phyloP scores from a whole-genome alignment of 2,113 vertebrate species.

The Callithrix jacchus region DNA sequence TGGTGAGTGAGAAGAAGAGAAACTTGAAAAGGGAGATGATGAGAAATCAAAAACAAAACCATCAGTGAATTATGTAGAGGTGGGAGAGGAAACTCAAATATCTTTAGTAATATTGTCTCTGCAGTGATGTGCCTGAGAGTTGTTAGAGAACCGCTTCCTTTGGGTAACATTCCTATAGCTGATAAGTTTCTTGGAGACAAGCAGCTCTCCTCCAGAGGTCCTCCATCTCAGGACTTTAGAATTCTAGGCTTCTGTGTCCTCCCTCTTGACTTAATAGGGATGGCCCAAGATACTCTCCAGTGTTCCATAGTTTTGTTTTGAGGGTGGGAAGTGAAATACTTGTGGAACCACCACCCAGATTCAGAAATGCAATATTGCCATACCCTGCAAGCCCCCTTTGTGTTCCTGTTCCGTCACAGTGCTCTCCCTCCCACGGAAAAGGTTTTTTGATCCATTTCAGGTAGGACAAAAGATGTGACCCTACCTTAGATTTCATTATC shows the following conservation, averaged over 20 bases:
- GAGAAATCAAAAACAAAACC: conserved; percentile 52
- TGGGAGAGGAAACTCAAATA: background rate
- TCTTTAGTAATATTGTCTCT: conserved; percentile 10
- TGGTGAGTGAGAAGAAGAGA: conserved; percentile 49
- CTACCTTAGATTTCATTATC: conserved; percentile 47
- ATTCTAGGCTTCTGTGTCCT: background rate
- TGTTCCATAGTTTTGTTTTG: conserved; percentile 36
- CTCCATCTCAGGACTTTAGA: background rate
- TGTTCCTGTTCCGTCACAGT: background rate
- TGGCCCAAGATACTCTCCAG: background rate
- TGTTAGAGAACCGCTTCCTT: background rate
- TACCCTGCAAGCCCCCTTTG: background rate
- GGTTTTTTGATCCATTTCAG: conserved; percentile 38
- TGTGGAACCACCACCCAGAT: background rate
- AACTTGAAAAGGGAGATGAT: background rate
- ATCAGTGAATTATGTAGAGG: background rate
- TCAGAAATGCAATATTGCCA: conserved; percentile 23
- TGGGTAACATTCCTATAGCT: background rate
- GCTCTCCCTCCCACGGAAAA: conserved; percentile 16
- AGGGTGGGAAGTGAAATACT: conserved; percentile 31
- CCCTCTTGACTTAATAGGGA: background rate
- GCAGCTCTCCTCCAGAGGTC: background rate
- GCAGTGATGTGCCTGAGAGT: background rate
- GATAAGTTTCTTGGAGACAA: conserved; percentile 16
- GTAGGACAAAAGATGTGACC: conserved; percentile 22